Conservation (phyloP, 1,140 invertebrate genomes). For the Bradynema listronoti region DNA sequence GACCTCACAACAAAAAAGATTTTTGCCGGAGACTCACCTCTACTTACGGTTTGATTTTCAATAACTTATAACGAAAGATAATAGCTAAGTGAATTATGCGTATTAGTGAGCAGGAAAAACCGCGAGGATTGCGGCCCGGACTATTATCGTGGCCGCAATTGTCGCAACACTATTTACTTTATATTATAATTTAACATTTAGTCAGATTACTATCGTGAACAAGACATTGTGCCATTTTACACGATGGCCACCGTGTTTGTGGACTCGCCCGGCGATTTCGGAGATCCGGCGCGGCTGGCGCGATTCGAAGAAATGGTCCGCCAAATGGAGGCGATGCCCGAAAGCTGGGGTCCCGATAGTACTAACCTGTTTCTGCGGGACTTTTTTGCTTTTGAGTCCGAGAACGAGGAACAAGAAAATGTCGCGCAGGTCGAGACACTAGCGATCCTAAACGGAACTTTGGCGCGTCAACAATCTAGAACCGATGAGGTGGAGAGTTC, state of each 20-base stretch:
- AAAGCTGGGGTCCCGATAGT: conserved; percentile 43
- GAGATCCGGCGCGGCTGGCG: conserved; percentile 38
- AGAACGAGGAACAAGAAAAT: conserved; percentile 7
- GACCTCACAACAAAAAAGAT: conserved; percentile 52
- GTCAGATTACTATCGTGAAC: conserved; percentile 48
- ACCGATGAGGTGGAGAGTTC: too few relatives aligned
- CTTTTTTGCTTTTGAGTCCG: conserved; percentile 40
- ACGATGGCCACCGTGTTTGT: conserved; percentile 54
- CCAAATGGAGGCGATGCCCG: conserved; percentile 45
- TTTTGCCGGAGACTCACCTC: conserved; percentile 53
- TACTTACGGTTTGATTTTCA: conserved; percentile 33
- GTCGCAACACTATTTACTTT: background rate
- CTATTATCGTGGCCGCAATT: too few relatives aligned
- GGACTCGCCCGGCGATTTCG: conserved; percentile 48
- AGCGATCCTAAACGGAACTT: too few relatives aligned
- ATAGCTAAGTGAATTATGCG: too few relatives aligned
- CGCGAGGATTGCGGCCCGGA: background rate
- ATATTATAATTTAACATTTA: conserved; percentile 1
- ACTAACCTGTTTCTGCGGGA: conserved; percentile 47
- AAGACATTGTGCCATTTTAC: conserved; percentile 48
- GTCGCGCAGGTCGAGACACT: background rate
- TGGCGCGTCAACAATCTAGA: too few relatives aligned
- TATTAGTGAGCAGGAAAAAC: background rate
- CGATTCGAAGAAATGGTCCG: conserved; percentile 37
- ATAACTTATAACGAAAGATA: too few relatives aligned